Conservation (phyloP, 2,113 vertebrate species). For the Morphnarchus princeps region DNA sequence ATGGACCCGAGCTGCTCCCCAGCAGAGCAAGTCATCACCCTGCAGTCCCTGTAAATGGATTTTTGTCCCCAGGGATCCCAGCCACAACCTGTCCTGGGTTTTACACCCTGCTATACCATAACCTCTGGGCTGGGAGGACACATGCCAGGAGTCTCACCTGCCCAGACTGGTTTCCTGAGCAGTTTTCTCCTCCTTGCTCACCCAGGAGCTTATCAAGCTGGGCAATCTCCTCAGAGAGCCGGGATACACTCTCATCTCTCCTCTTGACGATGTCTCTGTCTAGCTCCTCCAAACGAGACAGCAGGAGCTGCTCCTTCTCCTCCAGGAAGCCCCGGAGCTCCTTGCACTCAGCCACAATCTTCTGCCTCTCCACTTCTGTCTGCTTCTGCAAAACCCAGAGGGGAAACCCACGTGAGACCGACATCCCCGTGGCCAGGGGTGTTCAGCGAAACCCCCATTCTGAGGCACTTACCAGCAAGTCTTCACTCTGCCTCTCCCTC, state of each 20-base stretch:
- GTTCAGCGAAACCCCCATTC: accelerated
- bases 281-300: conserved; percentile 5
- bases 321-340: not conserved
- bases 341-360: not conserved
- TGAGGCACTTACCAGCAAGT: not conserved
- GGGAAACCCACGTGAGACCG: accelerated
- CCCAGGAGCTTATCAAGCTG: conserved; percentile 19
- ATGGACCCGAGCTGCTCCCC: not conserved
- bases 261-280: not conserved
- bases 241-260: not conserved
- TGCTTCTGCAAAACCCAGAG: not conserved
- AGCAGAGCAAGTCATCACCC: not conserved
- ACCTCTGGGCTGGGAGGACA: not conserved
- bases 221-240: not conserved
- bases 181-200: not conserved
- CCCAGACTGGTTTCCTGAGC: not conserved
- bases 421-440: accelerated
- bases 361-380: conserved; percentile 8
- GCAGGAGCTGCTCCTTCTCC: conserved; percentile 24
- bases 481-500: conserved; percentile 11
- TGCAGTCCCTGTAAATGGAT: not conserved
- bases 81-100: not conserved
- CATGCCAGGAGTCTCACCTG: not conserved
- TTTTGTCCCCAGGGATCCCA: not conserved
- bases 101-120: not conserved